These are phyloP conservation scores for Busseola fusca DNA, from an alignment of 2,888 invertebrate species.

Conservation along the genomic window DNA sequence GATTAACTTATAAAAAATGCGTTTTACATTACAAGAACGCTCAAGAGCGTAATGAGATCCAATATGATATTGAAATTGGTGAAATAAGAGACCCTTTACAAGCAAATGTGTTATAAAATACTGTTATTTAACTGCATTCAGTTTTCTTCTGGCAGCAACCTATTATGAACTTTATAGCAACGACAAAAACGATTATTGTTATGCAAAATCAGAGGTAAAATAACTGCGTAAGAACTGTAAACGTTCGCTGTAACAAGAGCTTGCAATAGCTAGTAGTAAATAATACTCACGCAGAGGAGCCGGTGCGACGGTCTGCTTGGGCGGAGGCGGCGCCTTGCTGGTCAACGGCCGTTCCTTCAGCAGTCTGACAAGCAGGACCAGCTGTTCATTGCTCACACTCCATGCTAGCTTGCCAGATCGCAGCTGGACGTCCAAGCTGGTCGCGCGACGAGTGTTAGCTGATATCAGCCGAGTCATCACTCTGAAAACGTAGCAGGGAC, in stretches of 20 bases:
- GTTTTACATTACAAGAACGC: no score
- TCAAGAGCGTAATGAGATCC: no score
- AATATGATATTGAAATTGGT: no score
- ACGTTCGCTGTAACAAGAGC: neutral
- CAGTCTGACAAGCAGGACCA: slow-evolving; percentile 75
- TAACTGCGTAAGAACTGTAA: neutral
- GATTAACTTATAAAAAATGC: no score
- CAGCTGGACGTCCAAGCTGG: slow-evolving; percentile 72
- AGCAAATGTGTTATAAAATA: no score
- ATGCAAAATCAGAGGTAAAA: neutral
- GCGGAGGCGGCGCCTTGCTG: slow-evolving; percentile 44
- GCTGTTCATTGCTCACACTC: slow-evolving; percentile 80
- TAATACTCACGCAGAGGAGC: neutral
- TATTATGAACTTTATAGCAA: neutral
- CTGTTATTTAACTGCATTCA: neutral
- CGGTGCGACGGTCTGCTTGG: slow-evolving; percentile 21
- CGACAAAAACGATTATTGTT: neutral
- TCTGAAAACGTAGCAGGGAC: slow-evolving; percentile 59
- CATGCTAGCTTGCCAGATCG: slow-evolving; percentile 76
- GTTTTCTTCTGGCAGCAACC: neutral
- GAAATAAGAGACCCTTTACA: no score
- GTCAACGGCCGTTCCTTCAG: slow-evolving; percentile 67
- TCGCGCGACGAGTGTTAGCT: slow-evolving; percentile 77
- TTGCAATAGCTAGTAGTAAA: neutral
- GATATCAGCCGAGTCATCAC: slow-evolving; percentile 78